phyloP scores from a whole-genome alignment of 2,113 vertebrate species.

The Gobiocypris rarus region DNA sequence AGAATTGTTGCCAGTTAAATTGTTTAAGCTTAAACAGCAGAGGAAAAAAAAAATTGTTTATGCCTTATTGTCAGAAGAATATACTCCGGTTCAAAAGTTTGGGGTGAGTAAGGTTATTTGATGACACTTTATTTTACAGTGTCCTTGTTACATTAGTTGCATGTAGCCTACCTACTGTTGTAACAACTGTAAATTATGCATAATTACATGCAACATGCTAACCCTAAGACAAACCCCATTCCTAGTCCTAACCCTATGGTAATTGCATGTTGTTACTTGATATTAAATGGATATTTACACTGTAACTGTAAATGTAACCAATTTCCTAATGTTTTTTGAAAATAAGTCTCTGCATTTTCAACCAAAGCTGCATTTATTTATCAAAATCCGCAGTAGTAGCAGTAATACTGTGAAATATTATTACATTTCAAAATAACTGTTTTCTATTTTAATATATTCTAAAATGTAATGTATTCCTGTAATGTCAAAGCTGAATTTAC shows the following conservation, averaged over 20 bases:
- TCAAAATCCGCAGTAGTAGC: not conserved
- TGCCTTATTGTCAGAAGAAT: not conserved
- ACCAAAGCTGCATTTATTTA: not conserved
- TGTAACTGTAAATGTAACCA: too few species aligned
- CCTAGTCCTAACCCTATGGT: too few species aligned
- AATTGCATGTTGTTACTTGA: too few species aligned
- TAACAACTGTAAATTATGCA: too few species aligned
- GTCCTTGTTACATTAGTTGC: too few species aligned
- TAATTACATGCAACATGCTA: too few species aligned
- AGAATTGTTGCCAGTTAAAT: not conserved
- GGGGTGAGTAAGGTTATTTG: not conserved
- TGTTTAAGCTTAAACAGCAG: not conserved
- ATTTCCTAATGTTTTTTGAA: not conserved
- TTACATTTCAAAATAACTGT: not conserved
- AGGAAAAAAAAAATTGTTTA: not conserved
- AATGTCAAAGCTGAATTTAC: too few species aligned
- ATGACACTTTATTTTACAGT: too few species aligned
- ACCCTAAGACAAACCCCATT: too few species aligned
- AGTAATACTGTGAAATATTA: not conserved
- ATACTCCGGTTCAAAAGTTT: not conserved
- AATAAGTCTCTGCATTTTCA: not conserved
- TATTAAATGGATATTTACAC: too few species aligned
- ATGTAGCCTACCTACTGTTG: too few species aligned
- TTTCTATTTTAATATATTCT: not conserved
- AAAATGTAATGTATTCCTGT: too few species aligned